Conservation (phyloP, 2,888 invertebrate genomes). For the Apodemia mormo region DNA sequence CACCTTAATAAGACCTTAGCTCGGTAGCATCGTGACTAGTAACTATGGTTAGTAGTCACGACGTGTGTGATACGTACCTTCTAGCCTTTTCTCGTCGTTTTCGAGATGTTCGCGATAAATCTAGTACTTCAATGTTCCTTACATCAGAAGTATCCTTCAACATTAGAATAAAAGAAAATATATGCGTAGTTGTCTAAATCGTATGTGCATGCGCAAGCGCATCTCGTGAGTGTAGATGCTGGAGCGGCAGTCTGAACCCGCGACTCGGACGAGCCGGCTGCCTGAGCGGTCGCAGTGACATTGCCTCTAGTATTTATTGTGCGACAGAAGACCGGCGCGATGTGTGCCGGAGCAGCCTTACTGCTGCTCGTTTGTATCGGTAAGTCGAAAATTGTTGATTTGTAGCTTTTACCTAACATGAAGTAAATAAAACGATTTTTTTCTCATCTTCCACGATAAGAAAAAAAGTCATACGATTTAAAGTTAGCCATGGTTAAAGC, state of each 20-base stretch:
- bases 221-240: background rate
- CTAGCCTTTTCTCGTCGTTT: too few relatives aligned
- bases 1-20: too few relatives aligned
- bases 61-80: too few relatives aligned
- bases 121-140: too few relatives aligned
- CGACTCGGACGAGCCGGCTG: constrained; percentile 27
- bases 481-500: too few relatives aligned
- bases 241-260: constrained; percentile 8
- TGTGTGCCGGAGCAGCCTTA: constrained; percentile 42
- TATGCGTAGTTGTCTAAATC: background rate
- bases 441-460: too few relatives aligned
- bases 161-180: too few relatives aligned
- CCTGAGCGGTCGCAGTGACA: constrained; percentile 13
- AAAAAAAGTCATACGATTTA: too few relatives aligned
- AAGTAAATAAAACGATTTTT: background rate
- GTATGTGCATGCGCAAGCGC: constrained; percentile 5
- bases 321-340: constrained; percentile 33
- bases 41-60: too few relatives aligned
- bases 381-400: constrained; percentile 41
- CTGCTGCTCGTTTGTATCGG: constrained; percentile 50
- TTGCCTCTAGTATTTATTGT: constrained; percentile 16
- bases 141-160: too few relatives aligned
- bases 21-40: too few relatives aligned
- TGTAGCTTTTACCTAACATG: background rate
- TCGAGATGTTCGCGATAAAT: too few relatives aligned